Base-by-base conservation (phyloP, 1,140 invertebrate species). In the Ectropis grisescens region DNA sequence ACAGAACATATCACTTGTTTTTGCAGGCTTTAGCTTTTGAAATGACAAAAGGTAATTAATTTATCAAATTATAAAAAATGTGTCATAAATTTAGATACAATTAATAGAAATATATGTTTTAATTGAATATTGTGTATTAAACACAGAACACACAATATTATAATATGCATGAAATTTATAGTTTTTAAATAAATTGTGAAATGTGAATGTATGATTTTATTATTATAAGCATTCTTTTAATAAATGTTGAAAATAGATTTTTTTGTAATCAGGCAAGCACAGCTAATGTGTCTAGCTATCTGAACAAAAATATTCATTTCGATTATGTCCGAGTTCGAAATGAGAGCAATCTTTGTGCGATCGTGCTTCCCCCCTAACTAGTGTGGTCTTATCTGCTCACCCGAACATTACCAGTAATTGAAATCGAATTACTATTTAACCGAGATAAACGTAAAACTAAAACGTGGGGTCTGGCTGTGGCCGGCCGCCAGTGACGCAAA, bases 371-470 rank as follows among this genome's bases (percentile, higher is more conserved):
- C 44, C 47, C 33, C 44, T 40, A 41, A 59, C 46, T 62, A 51
- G 41, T 49, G 41, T 14, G 33, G 32, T 19, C 51, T 65, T 69
- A 72, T 67, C 62, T 67, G 33, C 47, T 40, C 57, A 58, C 54
- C 59, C 54, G 38, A 44, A 37, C 52, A 49, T 69, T 62, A 54
- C 52, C 44, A 46, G 49, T 65, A 72, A 67, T 65, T 51, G 59
- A 65, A 67, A 59, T 57, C 52, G 54, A 67, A 67, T 67, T 65
- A 69, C 60, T 65, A 59, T 65, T 66, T 61, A 58, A 53, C 30
- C 45, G 48, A 61, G 57, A 64, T 66, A 66, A 65, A 61, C 51
- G 46, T n/a, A n/a, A n/a, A n/a, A n/a, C n/a, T n/a, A 41, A 53
- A 54, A 58, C 52, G 51, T 66, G 55, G 37, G 39, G 42, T 41